Conservation (phyloP, 2,888 invertebrate species). For the Tromatobia lineatoria region DNA sequence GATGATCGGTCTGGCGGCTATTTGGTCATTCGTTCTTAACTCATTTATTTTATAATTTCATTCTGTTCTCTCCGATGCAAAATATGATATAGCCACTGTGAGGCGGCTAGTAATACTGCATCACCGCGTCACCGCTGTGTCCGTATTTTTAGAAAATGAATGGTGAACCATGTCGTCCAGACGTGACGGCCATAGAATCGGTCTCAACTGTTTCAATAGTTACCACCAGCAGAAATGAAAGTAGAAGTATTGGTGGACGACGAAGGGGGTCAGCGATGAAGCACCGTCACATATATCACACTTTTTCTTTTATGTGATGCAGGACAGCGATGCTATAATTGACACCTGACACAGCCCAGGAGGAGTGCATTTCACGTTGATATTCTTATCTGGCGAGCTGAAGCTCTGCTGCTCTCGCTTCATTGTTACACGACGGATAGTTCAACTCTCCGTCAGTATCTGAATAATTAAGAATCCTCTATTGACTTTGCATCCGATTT, state of each 20-base stretch:
- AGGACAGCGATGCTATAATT: conserved; percentile 47
- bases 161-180: conserved; percentile 29
- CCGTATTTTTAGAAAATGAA: conserved; percentile 61
- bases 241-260: conserved; percentile 19
- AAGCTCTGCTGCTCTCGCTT: conserved; percentile 19
- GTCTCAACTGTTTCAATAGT: conserved; percentile 38
- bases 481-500: conserved; percentile 30
- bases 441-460: neutral
- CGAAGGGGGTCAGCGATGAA: conserved; percentile 17
- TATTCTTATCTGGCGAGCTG: conserved; percentile 44
- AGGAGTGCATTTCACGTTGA: conserved; percentile 42
- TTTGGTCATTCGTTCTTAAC: neutral
- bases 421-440: conserved; percentile 20
- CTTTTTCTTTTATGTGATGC: conserved; percentile 22
- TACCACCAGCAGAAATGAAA: neutral
- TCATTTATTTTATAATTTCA: conserved; percentile 2
- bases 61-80: neutral
- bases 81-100: neutral
- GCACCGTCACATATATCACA: neutral
- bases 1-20: neutral
- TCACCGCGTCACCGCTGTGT: neutral
- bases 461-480: conserved; percentile 40
- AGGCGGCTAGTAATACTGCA: conserved; percentile 26
- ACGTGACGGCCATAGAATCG: conserved; percentile 54
- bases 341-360: conserved; percentile 54